phyloP scores from a whole-genome alignment of 2,113 vertebrate genomes.

The Mormyrus lacerda region DNA sequence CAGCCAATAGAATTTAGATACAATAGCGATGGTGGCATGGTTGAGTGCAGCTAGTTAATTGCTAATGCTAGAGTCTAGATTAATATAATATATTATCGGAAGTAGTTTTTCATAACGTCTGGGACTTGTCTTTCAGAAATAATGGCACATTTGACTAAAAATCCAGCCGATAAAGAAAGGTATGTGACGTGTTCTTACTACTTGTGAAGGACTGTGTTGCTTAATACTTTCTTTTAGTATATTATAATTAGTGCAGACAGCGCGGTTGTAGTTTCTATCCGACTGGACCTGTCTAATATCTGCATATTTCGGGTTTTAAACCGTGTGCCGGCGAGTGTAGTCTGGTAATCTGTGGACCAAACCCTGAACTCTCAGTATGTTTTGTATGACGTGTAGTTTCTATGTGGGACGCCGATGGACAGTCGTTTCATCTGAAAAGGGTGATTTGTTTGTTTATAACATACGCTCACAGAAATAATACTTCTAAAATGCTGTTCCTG shows the following conservation, averaged over 20 bases:
- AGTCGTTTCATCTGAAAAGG: background rate
- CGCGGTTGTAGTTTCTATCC: background rate
- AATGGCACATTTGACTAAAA: constrained; percentile 52
- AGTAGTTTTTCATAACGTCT: background rate
- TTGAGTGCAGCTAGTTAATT: background rate
- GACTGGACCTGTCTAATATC: background rate
- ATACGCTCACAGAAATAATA: background rate
- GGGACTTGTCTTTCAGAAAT: background rate
- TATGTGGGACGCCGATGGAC: background rate
- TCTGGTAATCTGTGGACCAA: background rate
- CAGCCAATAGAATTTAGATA: background rate
- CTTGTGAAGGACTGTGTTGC: background rate
- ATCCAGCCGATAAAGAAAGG: constrained; percentile 58
- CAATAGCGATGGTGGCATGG: background rate
- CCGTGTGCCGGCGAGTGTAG: background rate
- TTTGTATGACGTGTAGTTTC: constrained; percentile 1
- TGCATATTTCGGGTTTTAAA: background rate
- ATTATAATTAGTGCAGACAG: background rate
- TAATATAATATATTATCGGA: background rate
- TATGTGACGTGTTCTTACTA: constrained; percentile 5
- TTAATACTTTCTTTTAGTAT: background rate
- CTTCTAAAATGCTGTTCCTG: background rate
- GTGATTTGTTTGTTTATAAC: background rate
- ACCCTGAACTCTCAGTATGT: background rate
- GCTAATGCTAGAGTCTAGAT: background rate